These are phyloP conservation scores for Cyrtodaria siliqua DNA, from an alignment of 2,888 invertebrate genomes.

Conservation along the genomic window DNA sequence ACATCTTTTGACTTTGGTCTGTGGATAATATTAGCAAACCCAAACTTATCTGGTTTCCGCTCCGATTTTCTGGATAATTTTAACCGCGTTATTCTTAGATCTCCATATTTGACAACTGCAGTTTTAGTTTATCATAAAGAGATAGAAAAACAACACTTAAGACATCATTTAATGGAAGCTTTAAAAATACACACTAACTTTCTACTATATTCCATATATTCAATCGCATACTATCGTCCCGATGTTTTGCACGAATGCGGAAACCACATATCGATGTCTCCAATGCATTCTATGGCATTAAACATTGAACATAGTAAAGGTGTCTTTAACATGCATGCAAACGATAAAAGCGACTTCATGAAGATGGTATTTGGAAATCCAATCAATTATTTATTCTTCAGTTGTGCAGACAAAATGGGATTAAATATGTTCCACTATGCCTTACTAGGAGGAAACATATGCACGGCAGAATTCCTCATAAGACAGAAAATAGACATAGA, in stretches of 20 bases:
- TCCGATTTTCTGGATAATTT: background rate
- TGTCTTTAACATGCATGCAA: background rate
- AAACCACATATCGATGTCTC: background rate
- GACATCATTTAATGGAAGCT: background rate
- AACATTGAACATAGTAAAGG: background rate
- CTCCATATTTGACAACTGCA: conserved; percentile 2
- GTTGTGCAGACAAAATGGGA: conserved; percentile 10
- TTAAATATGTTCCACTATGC: conserved; percentile 18
- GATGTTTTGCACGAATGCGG: background rate
- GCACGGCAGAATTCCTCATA: conserved; percentile 1
- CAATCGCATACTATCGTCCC: background rate
- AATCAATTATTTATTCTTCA: background rate
- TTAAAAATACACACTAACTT: background rate
- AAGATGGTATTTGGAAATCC: background rate
- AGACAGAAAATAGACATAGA: background rate
- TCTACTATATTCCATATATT: background rate
- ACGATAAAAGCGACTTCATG: background rate
- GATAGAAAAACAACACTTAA: background rate
- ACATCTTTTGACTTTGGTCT: too few species aligned
- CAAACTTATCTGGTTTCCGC: too few species aligned
- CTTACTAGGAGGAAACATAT: conserved; percentile 1
- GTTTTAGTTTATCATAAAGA: background rate
- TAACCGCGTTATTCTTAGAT: background rate
- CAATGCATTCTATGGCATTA: background rate
- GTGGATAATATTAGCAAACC: too few species aligned